Conservation (phyloP, 2,888 invertebrate genomes). For the Neoscelio sp. region DNA sequence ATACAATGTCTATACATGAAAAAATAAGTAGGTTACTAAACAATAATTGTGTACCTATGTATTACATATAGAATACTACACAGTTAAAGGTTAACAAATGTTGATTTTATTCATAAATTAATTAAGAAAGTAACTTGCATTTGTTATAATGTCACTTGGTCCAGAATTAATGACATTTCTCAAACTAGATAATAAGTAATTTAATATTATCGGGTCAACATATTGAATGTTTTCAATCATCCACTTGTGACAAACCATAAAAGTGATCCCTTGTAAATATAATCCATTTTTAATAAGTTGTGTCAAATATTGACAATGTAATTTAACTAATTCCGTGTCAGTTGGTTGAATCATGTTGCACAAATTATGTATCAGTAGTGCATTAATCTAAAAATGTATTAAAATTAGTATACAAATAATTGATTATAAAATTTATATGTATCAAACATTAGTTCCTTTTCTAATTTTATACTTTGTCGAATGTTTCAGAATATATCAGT, state of each 20-base stretch:
- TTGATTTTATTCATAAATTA: too few species aligned
- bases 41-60: too few species aligned
- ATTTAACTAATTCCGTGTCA: slow-evolving; percentile 74
- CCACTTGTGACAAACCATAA: slow-evolving; percentile 75
- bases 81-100: background rate
- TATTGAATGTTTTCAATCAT: slow-evolving; percentile 73
- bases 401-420: background rate
- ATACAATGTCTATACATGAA: background rate
- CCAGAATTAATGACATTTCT: slow-evolving; percentile 72
- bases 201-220: slow-evolving; percentile 64
- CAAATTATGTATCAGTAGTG: slow-evolving; percentile 75
- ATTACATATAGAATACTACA: background rate
- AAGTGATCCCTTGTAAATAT: slow-evolving; percentile 72
- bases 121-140: slow-evolving; percentile 69
- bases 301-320: slow-evolving; percentile 74
- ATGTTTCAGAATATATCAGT: too few species aligned
- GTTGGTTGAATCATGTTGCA: slow-evolving; percentile 71
- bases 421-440: too few species aligned
- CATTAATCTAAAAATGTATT: slow-evolving; percentile 72
- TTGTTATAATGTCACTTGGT: slow-evolving; percentile 71
- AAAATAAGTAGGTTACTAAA: background rate
- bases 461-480: too few species aligned
- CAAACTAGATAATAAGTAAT: slow-evolving; percentile 71
- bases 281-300: slow-evolving; percentile 73
- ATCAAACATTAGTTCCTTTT: too few species aligned